phyloP scores from a whole-genome alignment of 1,140 invertebrate genomes.

The Chelonus insularis region DNA sequence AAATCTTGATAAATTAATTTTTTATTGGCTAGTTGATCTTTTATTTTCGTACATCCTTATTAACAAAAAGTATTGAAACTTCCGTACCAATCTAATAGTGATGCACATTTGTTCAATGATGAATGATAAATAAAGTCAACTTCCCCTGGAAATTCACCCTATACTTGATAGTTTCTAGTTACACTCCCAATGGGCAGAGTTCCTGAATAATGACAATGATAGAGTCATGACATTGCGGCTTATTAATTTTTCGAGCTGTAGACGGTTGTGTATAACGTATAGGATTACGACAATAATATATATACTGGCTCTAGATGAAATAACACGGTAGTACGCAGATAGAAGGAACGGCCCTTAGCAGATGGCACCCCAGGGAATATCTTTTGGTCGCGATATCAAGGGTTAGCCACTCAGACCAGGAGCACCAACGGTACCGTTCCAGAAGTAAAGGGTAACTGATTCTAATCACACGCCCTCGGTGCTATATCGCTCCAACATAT shows the following conservation, averaged over 20 bases:
- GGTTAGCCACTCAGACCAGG: constrained; percentile 38
- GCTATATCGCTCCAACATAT: constrained; percentile 37
- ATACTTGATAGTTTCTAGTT: neutral
- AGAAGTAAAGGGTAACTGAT: constrained; percentile 53
- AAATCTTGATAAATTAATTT: no score
- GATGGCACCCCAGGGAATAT: constrained; percentile 53
- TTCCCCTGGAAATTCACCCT: neutral
- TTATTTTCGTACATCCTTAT: no score
- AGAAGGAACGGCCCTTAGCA: constrained; percentile 44
- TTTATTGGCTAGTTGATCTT: no score
- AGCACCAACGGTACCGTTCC: constrained; percentile 29
- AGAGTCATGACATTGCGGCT: constrained; percentile 26
- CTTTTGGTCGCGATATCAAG: constrained; percentile 49
- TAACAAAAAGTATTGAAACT: no score
- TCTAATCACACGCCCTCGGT: constrained; percentile 50
- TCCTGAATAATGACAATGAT: constrained; percentile 23
- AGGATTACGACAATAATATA: no score
- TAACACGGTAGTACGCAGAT: constrained; percentile 31
- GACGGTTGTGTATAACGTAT: no score
- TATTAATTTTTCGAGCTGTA: constrained; percentile 41
- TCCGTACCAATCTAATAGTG: no score
- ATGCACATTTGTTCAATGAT: no score
- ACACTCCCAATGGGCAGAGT: neutral
- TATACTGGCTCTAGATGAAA: constrained; percentile 8
- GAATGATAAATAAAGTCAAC: neutral